phyloP scores from a whole-genome alignment of 37 sponge, comb jelly and placozoan genomes.

The Diacarnus erythraeanus region DNA sequence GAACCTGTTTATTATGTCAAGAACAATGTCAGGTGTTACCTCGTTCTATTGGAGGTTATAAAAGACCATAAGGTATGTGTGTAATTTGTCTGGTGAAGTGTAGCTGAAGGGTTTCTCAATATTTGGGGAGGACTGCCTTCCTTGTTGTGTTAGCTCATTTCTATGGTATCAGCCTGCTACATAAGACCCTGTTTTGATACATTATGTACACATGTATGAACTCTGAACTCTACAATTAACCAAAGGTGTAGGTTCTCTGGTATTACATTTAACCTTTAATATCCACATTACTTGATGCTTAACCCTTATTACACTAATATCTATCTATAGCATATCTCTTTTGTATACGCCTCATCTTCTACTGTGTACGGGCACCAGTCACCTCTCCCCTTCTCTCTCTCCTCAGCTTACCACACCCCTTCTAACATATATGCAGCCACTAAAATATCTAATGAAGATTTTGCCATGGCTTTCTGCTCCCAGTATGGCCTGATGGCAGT shows the following conservation, averaged over 20 bases:
- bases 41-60: conserved; percentile 45
- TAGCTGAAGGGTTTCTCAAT: neutral
- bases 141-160: too few relatives aligned
- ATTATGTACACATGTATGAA: too few relatives aligned
- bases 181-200: too few relatives aligned
- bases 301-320: too few relatives aligned
- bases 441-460: conserved; percentile 61
- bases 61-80: conserved; percentile 39
- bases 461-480: conserved; percentile 61
- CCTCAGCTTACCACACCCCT: conserved; percentile 22
- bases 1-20: conserved; percentile 45
- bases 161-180: too few relatives aligned
- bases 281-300: too few relatives aligned
- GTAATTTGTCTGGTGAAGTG: neutral
- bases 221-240: too few relatives aligned
- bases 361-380: conserved; percentile 68
- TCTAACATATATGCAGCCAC: conserved; percentile 75
- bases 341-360: conserved; percentile 83
- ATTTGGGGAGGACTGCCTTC: neutral
- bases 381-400: conserved; percentile 57
- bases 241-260: too few relatives aligned
- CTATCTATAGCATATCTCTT: neutral
- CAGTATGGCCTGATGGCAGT: conserved; percentile 30
- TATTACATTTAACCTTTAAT: too few relatives aligned
- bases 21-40: conserved; percentile 61